phyloP scores from a whole-genome alignment of 2,797 vertebrate genomes.

The Poliocrania exsul region DNA sequence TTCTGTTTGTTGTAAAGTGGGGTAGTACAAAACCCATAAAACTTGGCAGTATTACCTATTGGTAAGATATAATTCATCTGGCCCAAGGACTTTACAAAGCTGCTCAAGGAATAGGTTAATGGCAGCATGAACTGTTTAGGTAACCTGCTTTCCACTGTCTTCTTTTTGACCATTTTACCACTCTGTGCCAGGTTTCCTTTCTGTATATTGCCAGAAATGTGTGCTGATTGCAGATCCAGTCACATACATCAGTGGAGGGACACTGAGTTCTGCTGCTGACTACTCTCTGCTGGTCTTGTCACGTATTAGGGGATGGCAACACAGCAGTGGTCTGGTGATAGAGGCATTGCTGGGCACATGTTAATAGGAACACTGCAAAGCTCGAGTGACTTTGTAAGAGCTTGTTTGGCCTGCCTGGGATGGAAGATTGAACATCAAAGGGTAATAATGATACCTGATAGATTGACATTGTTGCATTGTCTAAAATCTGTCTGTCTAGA shows the following conservation, averaged over 20 bases:
- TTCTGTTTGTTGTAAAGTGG: neutral
- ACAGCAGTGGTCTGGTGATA: neutral
- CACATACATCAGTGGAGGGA: rapidly evolving
- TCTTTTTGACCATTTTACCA: neutral
- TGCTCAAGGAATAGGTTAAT: neutral
- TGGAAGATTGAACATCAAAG: neutral
- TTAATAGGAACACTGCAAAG: neutral
- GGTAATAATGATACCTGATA: neutral
- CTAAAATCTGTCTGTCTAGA: neutral
- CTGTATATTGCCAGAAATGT: rapidly evolving
- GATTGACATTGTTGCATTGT: neutral
- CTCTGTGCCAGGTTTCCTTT: neutral
- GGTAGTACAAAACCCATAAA: neutral
- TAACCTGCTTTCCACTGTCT: neutral
- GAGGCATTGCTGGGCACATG: neutral
- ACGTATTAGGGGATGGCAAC: neutral
- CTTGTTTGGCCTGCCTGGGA: neutral
- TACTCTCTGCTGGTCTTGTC: neutral
- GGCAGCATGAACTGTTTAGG: neutral
- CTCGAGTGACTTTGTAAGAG: neutral
- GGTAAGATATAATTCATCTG: neutral
- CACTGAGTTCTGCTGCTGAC: neutral
- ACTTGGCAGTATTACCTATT: neutral
- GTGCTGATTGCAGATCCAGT: neutral
- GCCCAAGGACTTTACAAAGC: neutral